Conservation (phyloP, 2,888 invertebrate genomes). For the Nemapogon koenigi region DNA sequence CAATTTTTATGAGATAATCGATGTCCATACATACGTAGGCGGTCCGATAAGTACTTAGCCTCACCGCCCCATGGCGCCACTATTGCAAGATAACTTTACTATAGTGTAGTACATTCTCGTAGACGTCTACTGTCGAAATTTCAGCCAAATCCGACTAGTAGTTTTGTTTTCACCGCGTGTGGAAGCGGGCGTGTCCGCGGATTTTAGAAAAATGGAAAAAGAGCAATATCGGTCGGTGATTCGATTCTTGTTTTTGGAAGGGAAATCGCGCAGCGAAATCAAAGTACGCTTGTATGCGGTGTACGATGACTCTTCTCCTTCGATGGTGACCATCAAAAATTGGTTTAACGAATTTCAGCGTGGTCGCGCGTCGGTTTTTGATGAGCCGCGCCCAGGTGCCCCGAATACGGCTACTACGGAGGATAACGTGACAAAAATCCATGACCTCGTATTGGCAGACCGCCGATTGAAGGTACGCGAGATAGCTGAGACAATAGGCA, state of each 20-base stretch:
- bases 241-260: slow-evolving; percentile 14
- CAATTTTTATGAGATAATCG: too few species aligned
- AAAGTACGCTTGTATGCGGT: slow-evolving; percentile 13
- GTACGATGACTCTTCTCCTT: slow-evolving; percentile 13
- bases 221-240: slow-evolving; percentile 15
- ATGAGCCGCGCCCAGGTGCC: slow-evolving; percentile 16
- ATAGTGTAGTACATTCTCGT: slow-evolving; percentile 5
- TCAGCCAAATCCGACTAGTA: slow-evolving; percentile 9
- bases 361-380: too few species aligned
- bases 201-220: slow-evolving; percentile 15
- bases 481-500: slow-evolving; percentile 16
- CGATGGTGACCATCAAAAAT: slow-evolving; percentile 12
- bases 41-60: slow-evolving; percentile 8
- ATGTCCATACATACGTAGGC: slow-evolving; percentile 1
- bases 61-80: slow-evolving; percentile 4
- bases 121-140: slow-evolving; percentile 5
- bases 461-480: slow-evolving; percentile 10
- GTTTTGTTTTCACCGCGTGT: slow-evolving; percentile 16
- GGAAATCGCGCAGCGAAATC: slow-evolving; percentile 13
- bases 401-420: slow-evolving; percentile 18
- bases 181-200: slow-evolving; percentile 15
- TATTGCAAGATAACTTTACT: slow-evolving; percentile 7
- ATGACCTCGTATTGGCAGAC: slow-evolving; percentile 10
- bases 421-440: slow-evolving; percentile 16
- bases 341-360: slow-evolving; percentile 15